Conservation (phyloP, 92 coral and sea anemone species). For the Palythoa grandis region DNA sequence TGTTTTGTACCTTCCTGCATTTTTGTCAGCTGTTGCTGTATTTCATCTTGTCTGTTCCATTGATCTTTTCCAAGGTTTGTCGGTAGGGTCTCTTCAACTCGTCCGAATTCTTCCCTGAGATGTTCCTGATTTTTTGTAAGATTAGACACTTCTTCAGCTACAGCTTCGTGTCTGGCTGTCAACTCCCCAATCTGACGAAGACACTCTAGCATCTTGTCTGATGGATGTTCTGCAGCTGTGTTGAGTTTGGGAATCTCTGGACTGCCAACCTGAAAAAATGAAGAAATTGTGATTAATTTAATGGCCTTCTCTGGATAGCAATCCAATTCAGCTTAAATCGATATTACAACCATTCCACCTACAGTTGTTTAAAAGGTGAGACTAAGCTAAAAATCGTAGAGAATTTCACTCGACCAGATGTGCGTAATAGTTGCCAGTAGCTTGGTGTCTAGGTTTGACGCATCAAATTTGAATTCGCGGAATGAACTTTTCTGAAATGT, state of each 20-base stretch:
- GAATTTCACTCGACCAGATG: no score
- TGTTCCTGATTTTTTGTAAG: conserved; percentile 65
- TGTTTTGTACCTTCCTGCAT: conserved; percentile 48
- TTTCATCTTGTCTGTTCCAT: conserved; percentile 67
- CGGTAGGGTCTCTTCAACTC: conserved; percentile 73
- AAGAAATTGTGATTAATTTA: background rate
- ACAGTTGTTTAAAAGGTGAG: no score
- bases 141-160: conserved; percentile 69
- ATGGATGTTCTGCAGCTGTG: conserved; percentile 67
- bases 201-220: conserved; percentile 86
- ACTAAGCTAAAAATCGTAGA: no score
- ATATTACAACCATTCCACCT: no score
- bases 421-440: no score
- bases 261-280: conserved; percentile 20
- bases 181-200: conserved; percentile 88
- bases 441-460: no score
- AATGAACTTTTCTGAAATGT: no score
- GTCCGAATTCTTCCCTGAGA: conserved; percentile 58
- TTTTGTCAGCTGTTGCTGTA: conserved; percentile 76
- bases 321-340: background rate
- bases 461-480: no score
- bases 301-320: background rate
- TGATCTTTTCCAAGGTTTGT: conserved; percentile 80
- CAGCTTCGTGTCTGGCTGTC: conserved; percentile 70
- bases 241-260: conserved; percentile 25